These are phyloP conservation scores for Elmis aenea DNA, from an alignment of 2,888 invertebrate species.

Conservation along the genomic window DNA sequence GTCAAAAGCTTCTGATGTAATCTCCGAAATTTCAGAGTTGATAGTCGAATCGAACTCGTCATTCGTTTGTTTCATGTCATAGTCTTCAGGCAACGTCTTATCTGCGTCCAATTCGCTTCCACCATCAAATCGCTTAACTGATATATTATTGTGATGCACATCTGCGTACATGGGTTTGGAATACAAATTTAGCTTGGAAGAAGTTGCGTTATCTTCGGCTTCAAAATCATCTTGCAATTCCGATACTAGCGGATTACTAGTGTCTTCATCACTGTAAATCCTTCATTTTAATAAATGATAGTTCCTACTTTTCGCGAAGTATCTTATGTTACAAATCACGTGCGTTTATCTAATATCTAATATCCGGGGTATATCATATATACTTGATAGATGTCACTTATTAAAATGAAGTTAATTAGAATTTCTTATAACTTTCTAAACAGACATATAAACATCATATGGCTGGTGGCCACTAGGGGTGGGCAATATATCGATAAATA, in stretches of 20 bases:
- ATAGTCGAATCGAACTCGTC: constrained; percentile 47
- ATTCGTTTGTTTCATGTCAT: constrained; percentile 47
- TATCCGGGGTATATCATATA: too few relatives aligned
- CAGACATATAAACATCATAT: too few relatives aligned
- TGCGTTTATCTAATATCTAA: too few relatives aligned
- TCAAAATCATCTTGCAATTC: constrained; percentile 81
- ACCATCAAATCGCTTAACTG: constrained; percentile 34
- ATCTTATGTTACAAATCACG: too few relatives aligned
- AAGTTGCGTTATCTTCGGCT: constrained; percentile 56
- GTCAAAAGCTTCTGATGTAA: constrained; percentile 50
- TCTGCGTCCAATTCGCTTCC: constrained; percentile 36
- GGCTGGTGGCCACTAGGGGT: too few relatives aligned
- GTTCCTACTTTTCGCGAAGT: too few relatives aligned
- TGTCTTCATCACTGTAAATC: constrained; percentile 59
- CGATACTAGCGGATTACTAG: constrained; percentile 74
- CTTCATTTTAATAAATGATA: too few relatives aligned
- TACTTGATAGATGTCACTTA: too few relatives aligned
- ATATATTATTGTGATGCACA: constrained; percentile 15
- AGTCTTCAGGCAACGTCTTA: constrained; percentile 36
- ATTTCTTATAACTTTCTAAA: too few relatives aligned
- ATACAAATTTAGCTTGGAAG: constrained; percentile 31
- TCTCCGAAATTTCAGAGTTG: constrained; percentile 46
- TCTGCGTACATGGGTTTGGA: constrained; percentile 8
- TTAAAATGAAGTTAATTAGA: too few relatives aligned
- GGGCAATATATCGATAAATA: too few relatives aligned